phyloP scores from a whole-genome alignment of 2,888 invertebrate genomes.

The Ennomos quercinarius region DNA sequence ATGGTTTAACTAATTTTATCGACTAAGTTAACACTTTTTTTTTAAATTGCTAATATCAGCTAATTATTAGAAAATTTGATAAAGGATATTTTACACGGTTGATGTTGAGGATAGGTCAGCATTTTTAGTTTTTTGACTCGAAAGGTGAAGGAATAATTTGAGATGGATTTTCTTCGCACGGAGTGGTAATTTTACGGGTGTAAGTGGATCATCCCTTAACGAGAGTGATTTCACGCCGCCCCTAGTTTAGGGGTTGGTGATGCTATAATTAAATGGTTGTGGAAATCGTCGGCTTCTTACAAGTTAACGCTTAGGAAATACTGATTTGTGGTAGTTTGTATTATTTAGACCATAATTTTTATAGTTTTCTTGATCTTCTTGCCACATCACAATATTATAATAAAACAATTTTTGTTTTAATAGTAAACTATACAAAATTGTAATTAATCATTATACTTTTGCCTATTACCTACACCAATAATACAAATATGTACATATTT shows the following conservation, averaged over 20 bases:
- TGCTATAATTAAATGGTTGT: slow-evolving; percentile 49
- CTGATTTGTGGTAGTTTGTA: background rate
- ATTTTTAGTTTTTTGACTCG: slow-evolving; percentile 20
- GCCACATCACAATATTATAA: too few species aligned
- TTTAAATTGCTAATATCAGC: slow-evolving; percentile 30
- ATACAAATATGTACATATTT: too few species aligned
- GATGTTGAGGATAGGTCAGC: slow-evolving; percentile 44
- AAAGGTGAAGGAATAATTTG: slow-evolving; percentile 32
- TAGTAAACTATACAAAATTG: too few species aligned
- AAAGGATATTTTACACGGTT: slow-evolving; percentile 27
- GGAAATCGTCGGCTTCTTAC: slow-evolving; percentile 28
- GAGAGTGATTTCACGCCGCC: slow-evolving; percentile 54
- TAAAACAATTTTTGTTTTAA: too few species aligned
- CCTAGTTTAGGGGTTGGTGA: slow-evolving; percentile 48
- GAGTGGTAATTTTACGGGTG: slow-evolving; percentile 52
- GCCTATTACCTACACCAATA: too few species aligned
- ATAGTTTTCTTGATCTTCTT: too few species aligned
- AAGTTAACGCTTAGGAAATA: background rate
- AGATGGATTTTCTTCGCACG: slow-evolving; percentile 48
- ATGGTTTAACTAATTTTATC: slow-evolving; percentile 5
- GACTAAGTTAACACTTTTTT: slow-evolving; percentile 42
- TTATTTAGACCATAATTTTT: too few species aligned
- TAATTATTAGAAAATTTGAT: slow-evolving; percentile 42
- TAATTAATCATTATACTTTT: too few species aligned
- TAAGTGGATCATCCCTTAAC: slow-evolving; percentile 47